A percentile compares a stretch with the other conserved stretches of the same genome.
These are phyloP conservation scores for Xenops minutus DNA, from an alignment of 2,797 vertebrate genomes.

Conservation along the genomic window DNA sequence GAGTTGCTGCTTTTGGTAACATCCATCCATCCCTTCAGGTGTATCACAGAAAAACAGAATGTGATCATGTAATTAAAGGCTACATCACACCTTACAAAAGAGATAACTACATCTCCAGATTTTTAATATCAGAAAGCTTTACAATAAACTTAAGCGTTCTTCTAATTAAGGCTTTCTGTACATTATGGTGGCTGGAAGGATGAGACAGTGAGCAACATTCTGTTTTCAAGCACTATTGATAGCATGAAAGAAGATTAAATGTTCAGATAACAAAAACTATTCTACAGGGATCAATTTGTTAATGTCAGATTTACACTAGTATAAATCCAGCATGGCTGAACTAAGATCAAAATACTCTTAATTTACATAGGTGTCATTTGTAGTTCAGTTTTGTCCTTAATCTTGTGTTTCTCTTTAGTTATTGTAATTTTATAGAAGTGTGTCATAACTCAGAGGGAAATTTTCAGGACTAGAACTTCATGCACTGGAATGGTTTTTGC, in stretches of 20 bases:
- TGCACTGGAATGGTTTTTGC: not conserved
- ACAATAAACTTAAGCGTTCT: not conserved
- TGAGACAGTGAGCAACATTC: not conserved
- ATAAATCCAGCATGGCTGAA: conserved; percentile 24
- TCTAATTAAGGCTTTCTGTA: not conserved
- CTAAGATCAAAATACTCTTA: conserved; percentile 30
- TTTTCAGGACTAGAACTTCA: not conserved
- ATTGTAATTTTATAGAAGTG: not conserved
- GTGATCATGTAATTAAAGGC: not conserved
- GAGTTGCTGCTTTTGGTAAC: not conserved
- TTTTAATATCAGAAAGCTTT: not conserved
- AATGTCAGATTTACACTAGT: conserved; percentile 15
- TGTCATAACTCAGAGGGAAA: conserved; percentile 29
- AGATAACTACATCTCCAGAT: not conserved
- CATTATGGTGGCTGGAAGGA: not conserved
- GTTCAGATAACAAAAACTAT: conserved; percentile 11
- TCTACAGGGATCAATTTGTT: conserved; percentile 40
- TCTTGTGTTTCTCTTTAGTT: conserved; percentile 10
- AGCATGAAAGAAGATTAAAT: conserved; percentile 8
- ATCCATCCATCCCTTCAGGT: not conserved
- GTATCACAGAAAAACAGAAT: not conserved
- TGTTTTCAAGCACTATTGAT: not conserved
- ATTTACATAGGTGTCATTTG: conserved; percentile 44
- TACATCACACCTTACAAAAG: not conserved
- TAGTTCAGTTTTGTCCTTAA: conserved; percentile 15